These are phyloP conservation scores for Podarcis siculus DNA, from an alignment of 2,797 vertebrate genomes.

Conservation along the genomic window DNA sequence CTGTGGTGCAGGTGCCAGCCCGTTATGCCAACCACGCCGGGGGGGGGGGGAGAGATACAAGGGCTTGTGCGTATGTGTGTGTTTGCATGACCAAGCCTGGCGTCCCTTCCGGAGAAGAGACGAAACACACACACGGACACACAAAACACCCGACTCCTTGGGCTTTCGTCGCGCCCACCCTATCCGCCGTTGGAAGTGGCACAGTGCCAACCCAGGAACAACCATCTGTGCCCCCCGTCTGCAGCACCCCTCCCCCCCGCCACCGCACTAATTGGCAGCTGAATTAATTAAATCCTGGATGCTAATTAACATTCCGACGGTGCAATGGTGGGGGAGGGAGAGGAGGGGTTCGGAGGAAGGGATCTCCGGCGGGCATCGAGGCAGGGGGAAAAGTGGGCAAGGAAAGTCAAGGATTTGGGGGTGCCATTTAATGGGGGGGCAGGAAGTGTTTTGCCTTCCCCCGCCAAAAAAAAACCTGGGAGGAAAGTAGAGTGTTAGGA, in stretches of 20 bases:
- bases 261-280: conserved; percentile 71
- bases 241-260: conserved; percentile 37
- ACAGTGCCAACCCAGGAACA: conserved; percentile 69
- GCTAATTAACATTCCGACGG: conserved; percentile 71
- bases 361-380: background rate
- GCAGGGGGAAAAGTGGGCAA: background rate
- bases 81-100: background rate
- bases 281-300: conserved; percentile 72
- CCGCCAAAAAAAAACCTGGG: no score
- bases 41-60: background rate
- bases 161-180: conserved; percentile 9
- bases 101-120: conserved; percentile 23
- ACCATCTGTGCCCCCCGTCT: conserved; percentile 58
- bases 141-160: background rate
- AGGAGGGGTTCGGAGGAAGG: background rate
- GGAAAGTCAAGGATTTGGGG: background rate
- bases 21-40: conserved; percentile 31
- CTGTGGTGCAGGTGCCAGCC: conserved; percentile 18
- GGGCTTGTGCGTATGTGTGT: background rate
- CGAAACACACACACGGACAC: background rate
- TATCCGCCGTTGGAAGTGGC: conserved; percentile 43
- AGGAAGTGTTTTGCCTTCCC: background rate
- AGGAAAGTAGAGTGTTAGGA: background rate
- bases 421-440: background rate
- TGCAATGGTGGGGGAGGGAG: conserved; percentile 37